Conservation (phyloP, 1,140 invertebrate genomes). For the Hylaeus volcanicus region DNA sequence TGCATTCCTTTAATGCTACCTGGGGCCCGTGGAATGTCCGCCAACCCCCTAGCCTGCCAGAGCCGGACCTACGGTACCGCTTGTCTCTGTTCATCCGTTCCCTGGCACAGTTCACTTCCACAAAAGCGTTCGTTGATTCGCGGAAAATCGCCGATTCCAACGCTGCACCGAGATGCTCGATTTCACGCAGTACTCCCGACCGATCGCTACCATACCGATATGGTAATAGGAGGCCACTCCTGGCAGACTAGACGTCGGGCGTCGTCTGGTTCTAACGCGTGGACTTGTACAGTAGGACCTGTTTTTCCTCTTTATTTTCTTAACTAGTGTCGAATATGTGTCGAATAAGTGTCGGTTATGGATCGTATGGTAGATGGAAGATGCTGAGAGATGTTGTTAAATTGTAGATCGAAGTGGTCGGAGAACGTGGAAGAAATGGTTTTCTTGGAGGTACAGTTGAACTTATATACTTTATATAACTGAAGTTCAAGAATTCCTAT, state of each 20-base stretch:
- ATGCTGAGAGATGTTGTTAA: too few species aligned
- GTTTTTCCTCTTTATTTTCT: too few species aligned
- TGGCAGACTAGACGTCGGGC: slow-evolving; percentile 69
- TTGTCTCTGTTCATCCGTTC: slow-evolving; percentile 45
- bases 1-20: slow-evolving; percentile 78
- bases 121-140: slow-evolving; percentile 37
- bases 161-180: not conserved
- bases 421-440: too few species aligned
- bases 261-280: too few species aligned
- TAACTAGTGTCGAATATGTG: too few species aligned
- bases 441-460: too few species aligned
- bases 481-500: too few species aligned
- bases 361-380: too few species aligned
- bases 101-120: slow-evolving; percentile 29
- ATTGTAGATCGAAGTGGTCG: too few species aligned
- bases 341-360: too few species aligned
- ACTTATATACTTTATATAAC: too few species aligned
- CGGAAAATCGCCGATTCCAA: slow-evolving; percentile 2
- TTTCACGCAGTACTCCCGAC: not conserved
- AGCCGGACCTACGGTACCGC: slow-evolving; percentile 65
- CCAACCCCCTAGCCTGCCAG: slow-evolving; percentile 43
- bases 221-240: slow-evolving; percentile 65
- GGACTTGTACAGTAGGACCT: too few species aligned
- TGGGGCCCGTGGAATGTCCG: slow-evolving; percentile 75
- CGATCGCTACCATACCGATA: slow-evolving; percentile 45